These are phyloP conservation scores for Pristionchus entomophagus DNA, from an alignment of 2,888 invertebrate species.

Conservation along the genomic window DNA sequence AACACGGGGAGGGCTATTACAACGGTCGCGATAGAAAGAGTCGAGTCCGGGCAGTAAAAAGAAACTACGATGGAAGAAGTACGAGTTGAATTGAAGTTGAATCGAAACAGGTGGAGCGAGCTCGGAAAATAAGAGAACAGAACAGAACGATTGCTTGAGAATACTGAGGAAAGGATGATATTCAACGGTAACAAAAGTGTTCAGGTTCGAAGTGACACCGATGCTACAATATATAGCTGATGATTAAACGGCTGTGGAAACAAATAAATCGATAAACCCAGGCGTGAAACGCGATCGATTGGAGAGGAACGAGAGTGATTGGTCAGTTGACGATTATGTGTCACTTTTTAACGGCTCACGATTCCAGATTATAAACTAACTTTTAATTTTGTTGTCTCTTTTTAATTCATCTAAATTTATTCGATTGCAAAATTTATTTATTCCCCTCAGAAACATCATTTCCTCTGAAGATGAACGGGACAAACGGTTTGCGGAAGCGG, in stretches of 20 bases:
- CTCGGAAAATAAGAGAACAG: neutral
- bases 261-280: neutral
- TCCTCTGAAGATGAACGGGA: neutral
- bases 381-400: neutral
- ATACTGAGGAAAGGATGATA: neutral
- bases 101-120: neutral
- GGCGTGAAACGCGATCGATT: neutral
- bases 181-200: neutral
- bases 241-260: no score
- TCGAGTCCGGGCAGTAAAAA: conserved; percentile 18
- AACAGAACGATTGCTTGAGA: neutral
- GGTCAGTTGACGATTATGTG: neutral
- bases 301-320: neutral
- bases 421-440: neutral
- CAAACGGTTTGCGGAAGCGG: conserved; percentile 21
- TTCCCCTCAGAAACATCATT: no score
- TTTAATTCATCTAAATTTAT: neutral
- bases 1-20: neutral
- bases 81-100: neutral
- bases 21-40: neutral
- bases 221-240: no score
- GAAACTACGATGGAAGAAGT: neutral
- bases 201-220: neutral
- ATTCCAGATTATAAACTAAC: neutral
- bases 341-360: neutral